Evolutionary conservation across 2,113 vertebrate species (phyloP), one percentile per base, ranked within the genome.

Genomic region (Acrocephalus arundinaceus): DNA sequence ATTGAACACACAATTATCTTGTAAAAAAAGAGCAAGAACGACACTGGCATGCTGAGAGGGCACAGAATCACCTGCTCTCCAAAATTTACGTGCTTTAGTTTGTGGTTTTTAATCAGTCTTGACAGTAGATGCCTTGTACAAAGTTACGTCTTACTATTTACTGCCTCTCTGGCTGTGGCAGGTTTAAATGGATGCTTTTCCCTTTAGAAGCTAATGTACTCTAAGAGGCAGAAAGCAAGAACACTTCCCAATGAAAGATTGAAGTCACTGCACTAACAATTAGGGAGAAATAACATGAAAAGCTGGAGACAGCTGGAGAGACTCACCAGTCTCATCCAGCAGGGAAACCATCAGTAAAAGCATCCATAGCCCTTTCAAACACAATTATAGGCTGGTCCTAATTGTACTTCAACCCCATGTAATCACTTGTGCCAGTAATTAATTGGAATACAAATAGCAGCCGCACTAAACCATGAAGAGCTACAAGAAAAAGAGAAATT

Each of bases 401-500:
- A 87, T 86, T 71, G 48, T 58, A 33, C 51, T 72, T 84, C 65
- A 92, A 30, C 51, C 52, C 68, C 25, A 14, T 39, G n/a, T 59
- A 81, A 91, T 87, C 51, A 45, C 65, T 81, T 67, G 57, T 75
- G 80, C 31, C 70, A 81, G 25, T 89, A 94, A 89, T 87, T 93
- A 95, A 91, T 33, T 59, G 61, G 61, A 81, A 87, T 75, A 93
- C 48, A 89, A 91, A 93, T 2, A 92, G 72, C 89, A 91, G 81
- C 52, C 74, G 74, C 77, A 81, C 52, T 71, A 87, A 95, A 85
- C 68, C 85, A 63, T 63, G n/a, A 89, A 74, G 39, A 78, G 74
- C 76, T 77, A 73, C 68, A 77, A 90, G 88, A 61, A 80, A 68
- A 39, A 89, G 73, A 93, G 27, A 75, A 79, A 93, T 67, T 54